Conservation (phyloP, 2,797 vertebrate genomes). For the Mus minutoides region DNA sequence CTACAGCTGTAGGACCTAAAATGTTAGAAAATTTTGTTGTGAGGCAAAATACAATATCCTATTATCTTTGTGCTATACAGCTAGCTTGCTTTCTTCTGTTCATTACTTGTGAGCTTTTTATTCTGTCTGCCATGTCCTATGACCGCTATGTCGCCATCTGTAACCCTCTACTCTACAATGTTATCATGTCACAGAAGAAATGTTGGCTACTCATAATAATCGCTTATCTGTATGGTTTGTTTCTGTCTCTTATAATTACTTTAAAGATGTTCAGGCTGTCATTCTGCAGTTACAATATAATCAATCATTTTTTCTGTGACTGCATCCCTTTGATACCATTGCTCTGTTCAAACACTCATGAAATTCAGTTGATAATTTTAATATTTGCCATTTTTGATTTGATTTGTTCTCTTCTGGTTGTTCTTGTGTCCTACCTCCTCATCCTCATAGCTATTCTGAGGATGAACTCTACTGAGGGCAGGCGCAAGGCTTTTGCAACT, state of each 20-base stretch:
- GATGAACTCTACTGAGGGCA: neutral
- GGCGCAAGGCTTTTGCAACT: neutral
- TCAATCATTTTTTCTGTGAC: neutral
- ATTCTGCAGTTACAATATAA: neutral
- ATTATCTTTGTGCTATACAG: neutral
- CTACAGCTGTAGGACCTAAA: slow-evolving; percentile 62
- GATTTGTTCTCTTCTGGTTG: neutral
- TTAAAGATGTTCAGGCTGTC: neutral
- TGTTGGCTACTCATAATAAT: neutral
- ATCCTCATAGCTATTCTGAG: neutral
- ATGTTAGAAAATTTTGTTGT: slow-evolving; percentile 60
- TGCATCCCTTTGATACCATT: neutral
- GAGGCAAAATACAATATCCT: slow-evolving; percentile 48
- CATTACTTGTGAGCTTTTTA: neutral
- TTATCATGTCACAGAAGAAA: neutral
- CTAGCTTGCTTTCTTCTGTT: neutral
- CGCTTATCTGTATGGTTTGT: neutral
- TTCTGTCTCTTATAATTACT: neutral
- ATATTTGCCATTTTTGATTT: neutral
- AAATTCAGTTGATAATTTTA: neutral
- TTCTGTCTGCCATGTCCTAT: neutral
- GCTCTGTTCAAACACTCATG: neutral
- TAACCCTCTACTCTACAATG: neutral
- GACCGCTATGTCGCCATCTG: neutral
- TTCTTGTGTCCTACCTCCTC: neutral